Evolutionary conservation across 1,140 invertebrate genomes (phyloP), one percentile per base, ranked within the genome.

Genomic region (Ylistrum balloti): DNA sequence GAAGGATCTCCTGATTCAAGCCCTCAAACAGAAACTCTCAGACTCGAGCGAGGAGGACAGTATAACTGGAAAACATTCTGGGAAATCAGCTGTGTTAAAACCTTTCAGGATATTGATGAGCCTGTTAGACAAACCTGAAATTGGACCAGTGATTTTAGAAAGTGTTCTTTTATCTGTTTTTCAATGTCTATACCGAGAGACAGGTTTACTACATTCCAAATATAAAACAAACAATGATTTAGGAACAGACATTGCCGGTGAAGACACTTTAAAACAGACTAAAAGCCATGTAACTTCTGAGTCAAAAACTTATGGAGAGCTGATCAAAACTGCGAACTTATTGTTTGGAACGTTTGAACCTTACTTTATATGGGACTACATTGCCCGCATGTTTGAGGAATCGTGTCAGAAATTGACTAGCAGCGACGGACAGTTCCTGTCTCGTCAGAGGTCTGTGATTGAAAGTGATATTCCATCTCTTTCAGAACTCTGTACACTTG

Each of bases 71-170:
- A 56, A 85, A 28, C 74, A 86, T 45, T 74, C 87, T n/a, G 86
- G 91, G 41, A 92, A 92, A 88, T 90, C 92, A 22, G 88, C 91
- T 3, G 90, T 95, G 0, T 96, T 98, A 33, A 97, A 97, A 95
- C 98, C 98, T 9, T 99, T 98, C 95, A 97, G 98, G 92, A 97
- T 99, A 88, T 96, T 99, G 90, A 97, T 98, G 11, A 98, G 98
- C 48, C 96, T 99, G 38, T 96, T 99, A 33, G 98, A 99, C 95
- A 98, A 99, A 96, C 97, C 98, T 56, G 98, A 99, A 96, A 98
- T 99, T 89, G 98, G 98, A 17, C 97, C 97, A 86, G 97, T 97
- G 15, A 98, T 99, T 92, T 95, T 99, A 87, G 98, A 99, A 94
- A 97, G 98, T 95, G 98, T 99, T 90, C 97, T 99, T 11, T 97